These are phyloP conservation scores for Maconellicoccus hirsutus DNA, from an alignment of 1,140 invertebrate genomes.

Conservation along the genomic window DNA sequence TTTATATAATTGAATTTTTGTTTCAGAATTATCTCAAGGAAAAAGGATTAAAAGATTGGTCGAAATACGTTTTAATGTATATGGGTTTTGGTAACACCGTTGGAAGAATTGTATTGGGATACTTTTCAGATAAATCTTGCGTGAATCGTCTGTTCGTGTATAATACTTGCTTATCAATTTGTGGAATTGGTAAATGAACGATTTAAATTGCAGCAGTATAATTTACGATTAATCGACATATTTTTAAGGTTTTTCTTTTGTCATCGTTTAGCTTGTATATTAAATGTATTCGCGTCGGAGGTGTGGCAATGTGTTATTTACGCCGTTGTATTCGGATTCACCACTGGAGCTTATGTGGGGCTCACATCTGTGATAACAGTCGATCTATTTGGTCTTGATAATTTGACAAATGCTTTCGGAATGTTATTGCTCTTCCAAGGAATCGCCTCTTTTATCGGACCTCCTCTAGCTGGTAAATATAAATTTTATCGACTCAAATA, in stretches of 20 bases:
- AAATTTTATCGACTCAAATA: too few species aligned
- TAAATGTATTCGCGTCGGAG: neutral
- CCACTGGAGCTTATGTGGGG: constrained; percentile 84
- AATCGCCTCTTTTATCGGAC: constrained; percentile 74
- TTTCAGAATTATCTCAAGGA: constrained; percentile 1
- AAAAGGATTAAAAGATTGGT: constrained; percentile 26
- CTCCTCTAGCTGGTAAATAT: constrained; percentile 69
- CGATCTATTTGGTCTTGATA: constrained; percentile 73
- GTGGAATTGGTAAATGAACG: constrained; percentile 57
- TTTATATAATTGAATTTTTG: constrained; percentile 12
- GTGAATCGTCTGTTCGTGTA: constrained; percentile 81
- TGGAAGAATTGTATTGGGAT: constrained; percentile 75
- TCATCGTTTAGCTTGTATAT: neutral
- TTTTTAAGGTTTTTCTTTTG: neutral
- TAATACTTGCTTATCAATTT: constrained; percentile 69
- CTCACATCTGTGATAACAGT: constrained; percentile 82
- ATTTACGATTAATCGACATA: too few species aligned
- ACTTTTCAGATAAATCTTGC: constrained; percentile 74
- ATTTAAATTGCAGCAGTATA: neutral
- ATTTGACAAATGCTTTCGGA: constrained; percentile 86
- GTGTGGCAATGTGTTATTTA: constrained; percentile 43
- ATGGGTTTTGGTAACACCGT: constrained; percentile 79
- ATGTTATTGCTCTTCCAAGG: constrained; percentile 82
- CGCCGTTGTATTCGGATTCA: constrained; percentile 70
- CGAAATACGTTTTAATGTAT: constrained; percentile 56